These are phyloP conservation scores for Hyperoplus immaculatus DNA, from an alignment of 2,797 vertebrate genomes.

Conservation along the genomic window DNA sequence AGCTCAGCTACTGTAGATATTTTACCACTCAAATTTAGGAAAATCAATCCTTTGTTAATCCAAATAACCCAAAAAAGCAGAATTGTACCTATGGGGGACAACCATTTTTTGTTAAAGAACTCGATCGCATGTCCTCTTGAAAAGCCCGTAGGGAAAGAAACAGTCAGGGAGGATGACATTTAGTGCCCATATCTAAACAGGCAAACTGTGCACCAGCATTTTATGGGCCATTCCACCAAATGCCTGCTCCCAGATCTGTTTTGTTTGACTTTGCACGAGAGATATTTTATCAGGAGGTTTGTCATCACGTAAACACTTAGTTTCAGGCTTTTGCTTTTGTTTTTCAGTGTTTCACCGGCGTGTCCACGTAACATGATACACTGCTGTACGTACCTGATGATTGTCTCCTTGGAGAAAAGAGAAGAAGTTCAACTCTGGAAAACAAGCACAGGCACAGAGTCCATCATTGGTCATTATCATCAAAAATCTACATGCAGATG, in stretches of 20 bases:
- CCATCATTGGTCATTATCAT: slow-evolving; percentile 1
- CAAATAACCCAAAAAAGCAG: neutral
- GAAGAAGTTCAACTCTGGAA: slow-evolving; percentile 98
- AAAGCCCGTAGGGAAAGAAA: neutral
- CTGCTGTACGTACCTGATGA: slow-evolving; percentile 92
- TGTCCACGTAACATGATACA: neutral
- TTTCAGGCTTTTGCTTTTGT: neutral
- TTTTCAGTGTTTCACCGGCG: neutral
- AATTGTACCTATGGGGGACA: neutral
- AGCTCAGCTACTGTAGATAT: neutral
- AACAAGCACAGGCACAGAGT: slow-evolving; percentile 33
- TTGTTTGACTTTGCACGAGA: slow-evolving; percentile 6
- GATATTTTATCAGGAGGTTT: neutral
- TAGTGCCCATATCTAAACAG: neutral
- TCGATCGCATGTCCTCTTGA: slow-evolving; percentile 24
- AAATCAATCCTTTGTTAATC: neutral
- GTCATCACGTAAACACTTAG: neutral
- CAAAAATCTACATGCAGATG: neutral
- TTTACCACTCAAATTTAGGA: neutral
- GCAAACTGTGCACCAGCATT: neutral
- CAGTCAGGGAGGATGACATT: slow-evolving; percentile 2
- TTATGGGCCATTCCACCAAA: neutral
- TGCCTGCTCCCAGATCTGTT: neutral
- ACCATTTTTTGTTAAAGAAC: slow-evolving; percentile 29
- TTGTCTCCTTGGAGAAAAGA: slow-evolving; percentile 99